Evolutionary conservation across 2,113 vertebrate genomes (phyloP).

Genomic region (Turdus rufiventris): DNA sequence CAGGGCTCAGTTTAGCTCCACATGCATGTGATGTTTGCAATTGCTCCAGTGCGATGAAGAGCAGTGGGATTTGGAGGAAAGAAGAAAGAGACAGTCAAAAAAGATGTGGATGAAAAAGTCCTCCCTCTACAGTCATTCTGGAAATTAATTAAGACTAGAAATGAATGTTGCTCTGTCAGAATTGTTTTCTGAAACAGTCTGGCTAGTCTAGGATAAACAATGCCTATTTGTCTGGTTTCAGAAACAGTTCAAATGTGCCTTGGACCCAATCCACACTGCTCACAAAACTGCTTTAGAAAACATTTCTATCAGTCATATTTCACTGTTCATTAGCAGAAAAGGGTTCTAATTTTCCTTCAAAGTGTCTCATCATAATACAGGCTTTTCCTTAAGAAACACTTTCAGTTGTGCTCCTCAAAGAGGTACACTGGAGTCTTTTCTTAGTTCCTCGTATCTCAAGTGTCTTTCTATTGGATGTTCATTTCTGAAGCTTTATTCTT

Average conservation of each 20-base stretch:
- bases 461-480: not conserved
- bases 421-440: not conserved
- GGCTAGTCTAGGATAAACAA: conserved; percentile 46
- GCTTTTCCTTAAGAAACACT: not conserved
- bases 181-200: conserved; percentile 6
- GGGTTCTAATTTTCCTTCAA: not conserved
- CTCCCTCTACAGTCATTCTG: not conserved
- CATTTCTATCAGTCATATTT: not conserved
- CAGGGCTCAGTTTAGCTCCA: not conserved
- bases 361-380: not conserved
- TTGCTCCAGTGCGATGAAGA: not conserved
- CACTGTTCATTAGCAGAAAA: not conserved
- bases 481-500: not conserved
- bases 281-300: not conserved
- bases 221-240: conserved; percentile 29
- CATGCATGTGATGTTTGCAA: not conserved
- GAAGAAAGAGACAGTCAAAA: not conserved
- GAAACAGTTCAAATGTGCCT: conserved; percentile 22
- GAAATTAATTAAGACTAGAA: conserved; percentile 20
- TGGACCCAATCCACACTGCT: not conserved
- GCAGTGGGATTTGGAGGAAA: not conserved
- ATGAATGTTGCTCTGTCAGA: not conserved
- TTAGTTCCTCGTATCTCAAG: not conserved
- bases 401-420: not conserved
- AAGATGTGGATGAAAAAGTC: not conserved